Base-by-base conservation (phyloP, 2,888 invertebrate species). In the Aleiodes leptofemur region DNA sequence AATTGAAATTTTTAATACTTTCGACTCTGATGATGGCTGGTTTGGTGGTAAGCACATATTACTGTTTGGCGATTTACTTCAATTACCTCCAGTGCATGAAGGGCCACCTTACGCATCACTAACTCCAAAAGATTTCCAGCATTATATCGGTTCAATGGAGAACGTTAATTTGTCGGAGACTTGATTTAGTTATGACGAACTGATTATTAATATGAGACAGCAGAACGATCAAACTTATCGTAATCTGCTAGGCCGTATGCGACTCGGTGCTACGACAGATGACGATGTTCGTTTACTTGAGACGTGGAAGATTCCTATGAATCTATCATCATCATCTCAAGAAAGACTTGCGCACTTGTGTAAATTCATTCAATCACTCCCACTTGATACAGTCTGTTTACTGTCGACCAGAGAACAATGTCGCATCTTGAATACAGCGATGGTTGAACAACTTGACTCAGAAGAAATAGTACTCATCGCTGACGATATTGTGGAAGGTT, bases 341-440 rank as follows among this genome's bases (percentile, higher is more conserved):
- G 74, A 71, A 31, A 77, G 78, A 71, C 75, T 81, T 56, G 13
- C 57, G 23, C 76, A 83, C 74, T 79, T 83, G 55, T 80, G 78
- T 51, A 57, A 80, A 64, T 78, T 76, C 51, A 78, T 83, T 4
- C 69, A 72, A 50, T 61, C 72, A 29, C 77, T 85, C 68, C 80
- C 83, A 50, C 34, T 74, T 23, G 81, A 82, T 79, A 78, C 83
- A 29, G 79, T 86, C 74, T 85, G 82, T 74, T 80, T 85, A 72
- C 73, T 86, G n/a, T 82, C 85, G 7, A 85, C 83, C 8, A 76
- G 80, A 77, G 68, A 83, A 53, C 80, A 84, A 80, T 85, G 85
- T 78, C 61, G 80, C 56, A 78, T 78, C 70, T 74, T 86, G n/a
- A 87, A 86, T 77, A 72, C 66, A 73, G 82, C 80, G 23, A 84